These are phyloP conservation scores for Xylota sylvarum DNA, from an alignment of 2,888 invertebrate species.

Conservation along the genomic window DNA sequence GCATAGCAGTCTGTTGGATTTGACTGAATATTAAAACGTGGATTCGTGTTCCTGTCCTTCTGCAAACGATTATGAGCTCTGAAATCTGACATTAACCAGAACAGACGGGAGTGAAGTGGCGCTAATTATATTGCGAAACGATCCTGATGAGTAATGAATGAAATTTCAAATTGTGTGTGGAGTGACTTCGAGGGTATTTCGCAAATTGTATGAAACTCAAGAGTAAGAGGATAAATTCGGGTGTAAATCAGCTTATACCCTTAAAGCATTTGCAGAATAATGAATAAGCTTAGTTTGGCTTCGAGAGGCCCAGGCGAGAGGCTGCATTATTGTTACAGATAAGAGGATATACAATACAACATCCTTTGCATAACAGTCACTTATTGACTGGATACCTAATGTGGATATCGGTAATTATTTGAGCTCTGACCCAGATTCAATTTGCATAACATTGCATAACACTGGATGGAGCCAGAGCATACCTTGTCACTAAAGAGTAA, in stretches of 20 bases:
- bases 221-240: background rate
- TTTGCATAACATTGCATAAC: background rate
- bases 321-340: background rate
- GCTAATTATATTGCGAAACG: background rate
- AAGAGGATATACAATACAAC: background rate
- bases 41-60: background rate
- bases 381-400: background rate
- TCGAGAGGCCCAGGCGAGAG: background rate
- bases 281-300: background rate
- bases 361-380: background rate
- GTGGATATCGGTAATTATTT: background rate
- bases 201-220: background rate
- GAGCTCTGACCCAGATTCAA: constrained; percentile 2
- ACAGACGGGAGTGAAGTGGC: background rate
- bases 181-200: background rate
- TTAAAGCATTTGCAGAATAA: background rate
- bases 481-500: background rate
- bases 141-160: background rate
- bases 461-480: background rate
- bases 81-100: background rate
- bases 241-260: no score
- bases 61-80: background rate
- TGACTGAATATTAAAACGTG: background rate
- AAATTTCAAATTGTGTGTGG: background rate
- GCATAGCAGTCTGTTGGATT: background rate